Conservation (phyloP, 2,888 invertebrate species). For the Kryphioiulus occultus region DNA sequence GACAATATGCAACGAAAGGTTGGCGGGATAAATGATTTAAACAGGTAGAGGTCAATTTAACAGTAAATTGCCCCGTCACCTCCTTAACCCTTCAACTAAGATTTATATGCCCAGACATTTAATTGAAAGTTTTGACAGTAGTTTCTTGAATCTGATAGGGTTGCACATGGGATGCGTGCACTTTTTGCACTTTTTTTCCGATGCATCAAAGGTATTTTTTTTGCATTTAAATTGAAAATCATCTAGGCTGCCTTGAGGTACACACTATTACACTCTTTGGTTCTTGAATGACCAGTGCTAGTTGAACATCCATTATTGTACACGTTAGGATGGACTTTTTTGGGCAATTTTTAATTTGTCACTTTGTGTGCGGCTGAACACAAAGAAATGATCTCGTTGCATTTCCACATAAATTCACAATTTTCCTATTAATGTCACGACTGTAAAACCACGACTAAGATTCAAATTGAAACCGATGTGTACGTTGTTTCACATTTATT, state of each 20-base stretch:
- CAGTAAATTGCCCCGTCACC: constrained; percentile 18
- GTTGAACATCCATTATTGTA: neutral
- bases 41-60: neutral
- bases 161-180: neutral
- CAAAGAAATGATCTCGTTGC: too few species aligned
- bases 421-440: too few species aligned
- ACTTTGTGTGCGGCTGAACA: neutral
- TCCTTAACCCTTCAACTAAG: neutral
- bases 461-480: too few species aligned
- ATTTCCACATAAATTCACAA: too few species aligned
- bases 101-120: neutral
- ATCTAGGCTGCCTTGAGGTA: neutral
- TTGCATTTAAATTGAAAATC: constrained; percentile 30
- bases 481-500: too few species aligned
- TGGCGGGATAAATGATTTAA: neutral
- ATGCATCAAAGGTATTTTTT: neutral
- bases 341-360: neutral
- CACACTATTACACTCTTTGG: neutral
- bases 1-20: constrained; percentile 8
- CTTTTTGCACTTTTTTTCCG: neutral
- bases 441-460: too few species aligned
- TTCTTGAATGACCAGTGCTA: neutral
- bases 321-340: neutral
- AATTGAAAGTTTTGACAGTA: constrained; percentile 20
- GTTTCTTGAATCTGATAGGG: neutral